Conservation (phyloP, 2,797 vertebrate genomes). For the Pseudochirops corinnae region DNA sequence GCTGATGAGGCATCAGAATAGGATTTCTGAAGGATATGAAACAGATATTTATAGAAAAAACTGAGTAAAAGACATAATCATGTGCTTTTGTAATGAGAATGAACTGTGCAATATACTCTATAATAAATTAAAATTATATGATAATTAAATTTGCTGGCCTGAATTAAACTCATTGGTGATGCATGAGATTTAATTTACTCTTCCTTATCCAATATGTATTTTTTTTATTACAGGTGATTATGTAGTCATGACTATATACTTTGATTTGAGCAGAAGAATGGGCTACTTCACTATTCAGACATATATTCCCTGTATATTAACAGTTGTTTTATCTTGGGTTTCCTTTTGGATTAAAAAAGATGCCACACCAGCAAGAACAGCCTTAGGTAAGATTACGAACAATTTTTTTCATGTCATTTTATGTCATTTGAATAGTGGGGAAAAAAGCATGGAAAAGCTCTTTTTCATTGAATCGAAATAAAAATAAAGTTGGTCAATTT, state of each 20-base stretch:
- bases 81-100: background rate
- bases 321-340: conserved; percentile 97
- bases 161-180: background rate
- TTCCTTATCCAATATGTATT: conserved; percentile 54
- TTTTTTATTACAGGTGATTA: conserved; percentile 92
- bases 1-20: background rate
- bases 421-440: background rate
- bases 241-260: conserved; percentile 97
- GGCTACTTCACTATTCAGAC: conserved; percentile 99
- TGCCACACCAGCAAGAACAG: conserved; percentile 95
- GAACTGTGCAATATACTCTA: background rate
- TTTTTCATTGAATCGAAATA: background rate
- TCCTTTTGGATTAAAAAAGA: conserved; percentile 99
- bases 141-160: background rate
- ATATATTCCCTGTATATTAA: conserved; percentile 97
- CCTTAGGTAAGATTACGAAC: conserved; percentile 89
- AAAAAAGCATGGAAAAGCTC: background rate
- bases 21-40: background rate
- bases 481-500: background rate
- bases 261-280: conserved; percentile 97
- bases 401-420: conserved; percentile 3
- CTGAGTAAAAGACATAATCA: background rate
- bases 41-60: background rate
- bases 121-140: background rate
- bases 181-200: conserved; percentile 20